Conservation (phyloP, 1,140 invertebrate genomes). For the Dufourea novaeangliae region DNA sequence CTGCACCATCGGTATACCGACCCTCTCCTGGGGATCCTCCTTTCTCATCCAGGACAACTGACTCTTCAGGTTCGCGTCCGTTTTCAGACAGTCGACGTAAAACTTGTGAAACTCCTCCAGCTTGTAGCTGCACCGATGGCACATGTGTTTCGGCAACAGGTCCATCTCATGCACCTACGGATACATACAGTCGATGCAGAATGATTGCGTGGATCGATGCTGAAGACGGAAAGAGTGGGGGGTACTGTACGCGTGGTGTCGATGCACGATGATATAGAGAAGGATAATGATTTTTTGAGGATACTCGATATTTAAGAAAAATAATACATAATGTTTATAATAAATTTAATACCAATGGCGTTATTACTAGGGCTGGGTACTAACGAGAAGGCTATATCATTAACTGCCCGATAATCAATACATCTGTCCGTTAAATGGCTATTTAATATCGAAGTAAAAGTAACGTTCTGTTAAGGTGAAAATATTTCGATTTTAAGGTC, state of each 20-base stretch:
- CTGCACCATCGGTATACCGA: conserved; percentile 75
- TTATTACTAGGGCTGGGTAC: no score
- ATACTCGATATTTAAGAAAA: no score
- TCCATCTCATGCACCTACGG: conserved; percentile 79
- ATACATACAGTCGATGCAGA: conserved; percentile 15
- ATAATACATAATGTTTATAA: no score
- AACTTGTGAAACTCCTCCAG: conserved; percentile 78
- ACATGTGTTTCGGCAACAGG: conserved; percentile 78
- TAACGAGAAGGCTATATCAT: no score
- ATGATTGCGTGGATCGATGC: background rate
- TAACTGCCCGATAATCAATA: no score
- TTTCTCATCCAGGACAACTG: conserved; percentile 78
- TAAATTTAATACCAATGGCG: no score
- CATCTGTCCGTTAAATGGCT: no score
- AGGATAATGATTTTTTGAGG: background rate
- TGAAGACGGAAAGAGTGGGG: background rate
- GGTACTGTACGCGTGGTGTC: background rate
- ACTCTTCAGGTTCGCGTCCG: conserved; percentile 73
- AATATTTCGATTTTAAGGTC: conserved; percentile 6
- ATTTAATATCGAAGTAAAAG: background rate
- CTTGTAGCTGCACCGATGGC: conserved; percentile 77
- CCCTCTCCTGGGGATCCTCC: conserved; percentile 63
- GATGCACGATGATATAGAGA: background rate
- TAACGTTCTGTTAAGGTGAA: background rate
- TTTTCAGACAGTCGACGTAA: conserved; percentile 74